Base-by-base conservation (phyloP, 2,113 vertebrate species). In the Cheilinus undulatus region DNA sequence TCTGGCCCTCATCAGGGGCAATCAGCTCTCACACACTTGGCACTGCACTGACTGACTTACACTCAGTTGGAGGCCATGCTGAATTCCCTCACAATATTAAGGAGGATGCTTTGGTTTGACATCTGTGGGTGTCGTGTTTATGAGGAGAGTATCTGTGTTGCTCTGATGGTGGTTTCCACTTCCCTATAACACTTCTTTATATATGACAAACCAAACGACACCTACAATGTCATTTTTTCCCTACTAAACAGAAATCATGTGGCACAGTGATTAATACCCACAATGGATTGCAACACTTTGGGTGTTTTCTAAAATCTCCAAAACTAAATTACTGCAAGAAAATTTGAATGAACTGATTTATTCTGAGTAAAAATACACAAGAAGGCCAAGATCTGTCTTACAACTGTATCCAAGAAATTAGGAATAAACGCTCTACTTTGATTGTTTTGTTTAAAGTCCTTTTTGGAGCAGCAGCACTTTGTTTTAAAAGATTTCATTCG, bases 101-200 rank as follows among this genome's bases (percentile, higher is more conserved):
- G 20, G 22, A 40, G 20, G 26, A 40, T 20, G 7, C 32, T 50
- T 66, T 38, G 12, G 5, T 46, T 72, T 1, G 28, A 51, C 53
- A 45, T 45, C 14, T 24, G 17, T 46, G 17, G 58, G 4, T 62
- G 32, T 57, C 61, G 28, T 64, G 2, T 49, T 0, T 20, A 1
- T 34, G 14, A 40, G 28, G 27, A 40, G 30, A 32, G 8, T 34
- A 0, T 66, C 0, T n/a, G n/a, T n/a, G 26, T 56, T 54, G 19
- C 59, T 14, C 7, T 27, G 65, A 45, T 45, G 42, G 48, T 1
- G 1, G 23, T 67, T 77, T 64, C 15, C 32, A 87, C 86, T 86
- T 87, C 89, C 58, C 65, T 14, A 24, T 90, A 90, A 89, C 61
- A 84, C 51, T 89, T 87, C 69, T 80, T 65, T 30, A 77, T 14